Base-by-base conservation (phyloP, 2,113 vertebrate genomes). In the Ceyx cyanopectus region DNA sequence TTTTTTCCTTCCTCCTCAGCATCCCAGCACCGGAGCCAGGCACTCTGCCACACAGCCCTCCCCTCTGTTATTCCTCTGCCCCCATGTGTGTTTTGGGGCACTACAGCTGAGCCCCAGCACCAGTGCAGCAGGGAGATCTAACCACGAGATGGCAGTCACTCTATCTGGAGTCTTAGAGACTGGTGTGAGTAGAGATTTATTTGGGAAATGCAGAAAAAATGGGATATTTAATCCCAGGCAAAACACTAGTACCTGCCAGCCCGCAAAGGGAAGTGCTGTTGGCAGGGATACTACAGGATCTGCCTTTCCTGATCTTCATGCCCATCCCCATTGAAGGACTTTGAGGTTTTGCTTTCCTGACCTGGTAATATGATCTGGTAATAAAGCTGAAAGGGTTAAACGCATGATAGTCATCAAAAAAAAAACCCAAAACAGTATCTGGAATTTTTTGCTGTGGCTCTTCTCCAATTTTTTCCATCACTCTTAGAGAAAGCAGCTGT, bases 401-500 rank as follows among this genome's bases (percentile, higher is more conserved):
- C 14, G 12, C 20, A 18, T 53, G 30, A 62, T 50, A 87, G 92
- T 48, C 7, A 76, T 37, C 15, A 72, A 61, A 62, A 26, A 58
- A 32, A 58, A 37, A 37, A 4, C 37, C 37, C 4, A 18, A 3
- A 11, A 1, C 37, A 81, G 23, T 34, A 60, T 85, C 48, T 80
- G 70, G 67, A 87, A 43, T 34, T 57, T 92, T 87, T 85, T 82
- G 68, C 75, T 85, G 26, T 60, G 75, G 75, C 70, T 92, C 82
- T 87, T 75, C 48, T 91, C 26, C 21, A 87, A 41, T 63, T 85
- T 92, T 79, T 81, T 29, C 88, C 48, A 82, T 57, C 60, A 70
- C 43, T 79, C 53, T 93, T 34, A 82, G 61, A 77, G 72, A 85
- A 92, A 89, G 65, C 94, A 96, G 96, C 87, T 96, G 95, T 43